Evolutionary conservation across 1,140 invertebrate genomes (phyloP).

Genomic region (Rhizoglyphus robini): DNA sequence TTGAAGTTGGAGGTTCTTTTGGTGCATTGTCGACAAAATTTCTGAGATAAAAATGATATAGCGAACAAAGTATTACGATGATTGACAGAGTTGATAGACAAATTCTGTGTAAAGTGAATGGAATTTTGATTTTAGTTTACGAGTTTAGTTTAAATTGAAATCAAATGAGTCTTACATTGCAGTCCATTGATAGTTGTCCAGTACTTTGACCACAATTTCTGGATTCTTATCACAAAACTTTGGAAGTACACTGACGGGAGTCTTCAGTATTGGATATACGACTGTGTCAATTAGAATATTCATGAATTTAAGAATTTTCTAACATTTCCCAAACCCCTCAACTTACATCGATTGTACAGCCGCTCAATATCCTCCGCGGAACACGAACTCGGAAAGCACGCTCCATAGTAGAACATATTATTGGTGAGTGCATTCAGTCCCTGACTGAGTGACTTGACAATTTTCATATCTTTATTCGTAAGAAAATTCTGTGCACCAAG

Average conservation of each 20-base stretch:
- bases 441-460: background rate
- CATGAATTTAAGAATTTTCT: too few relatives aligned
- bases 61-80: background rate
- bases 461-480: background rate
- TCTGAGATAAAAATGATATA: background rate
- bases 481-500: background rate
- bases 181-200: background rate
- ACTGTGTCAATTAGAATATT: too few relatives aligned
- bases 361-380: background rate
- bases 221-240: background rate
- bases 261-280: background rate
- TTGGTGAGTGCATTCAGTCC: too few relatives aligned
- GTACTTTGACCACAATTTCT: background rate
- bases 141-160: background rate
- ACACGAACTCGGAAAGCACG: background rate
- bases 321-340: too few relatives aligned
- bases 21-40: background rate
- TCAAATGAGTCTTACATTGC: background rate
- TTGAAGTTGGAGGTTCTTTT: too few relatives aligned
- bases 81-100: background rate
- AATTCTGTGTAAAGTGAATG: too few relatives aligned
- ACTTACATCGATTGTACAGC: background rate
- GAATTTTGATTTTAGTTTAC: too few relatives aligned
- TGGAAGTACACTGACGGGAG: background rate
- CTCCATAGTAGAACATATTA: background rate